phyloP scores from a whole-genome alignment of 2,797 vertebrate genomes.

The Ctenochaetus hawaiiensis region DNA sequence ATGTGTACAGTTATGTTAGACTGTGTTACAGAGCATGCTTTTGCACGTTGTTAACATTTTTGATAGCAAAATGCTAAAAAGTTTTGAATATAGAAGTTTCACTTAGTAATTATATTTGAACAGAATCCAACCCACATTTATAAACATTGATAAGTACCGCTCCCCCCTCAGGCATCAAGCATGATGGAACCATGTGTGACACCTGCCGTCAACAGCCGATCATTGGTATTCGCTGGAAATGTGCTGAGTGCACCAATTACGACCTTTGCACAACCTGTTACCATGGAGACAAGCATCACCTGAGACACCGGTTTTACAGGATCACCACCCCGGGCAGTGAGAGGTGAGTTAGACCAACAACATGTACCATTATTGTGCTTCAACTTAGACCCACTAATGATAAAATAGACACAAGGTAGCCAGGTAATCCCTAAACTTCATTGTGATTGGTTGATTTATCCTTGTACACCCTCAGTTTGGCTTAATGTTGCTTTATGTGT shows the following conservation, averaged over 20 bases:
- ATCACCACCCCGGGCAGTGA: conserved; percentile 99
- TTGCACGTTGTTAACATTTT: neutral
- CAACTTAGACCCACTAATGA: conserved; percentile 1
- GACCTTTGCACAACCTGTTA: conserved; percentile 99
- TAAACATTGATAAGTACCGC: conserved; percentile 13
- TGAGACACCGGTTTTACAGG: conserved; percentile 98
- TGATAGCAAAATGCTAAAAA: neutral
- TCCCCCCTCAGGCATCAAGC: conserved; percentile 92
- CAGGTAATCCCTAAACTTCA: conserved; percentile 15
- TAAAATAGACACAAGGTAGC: conserved; percentile 6
- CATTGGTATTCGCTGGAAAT: conserved; percentile 99
- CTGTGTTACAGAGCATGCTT: neutral
- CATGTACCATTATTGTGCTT: conserved; percentile 15
- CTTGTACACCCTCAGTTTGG: conserved; percentile 19
- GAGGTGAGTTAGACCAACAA: conserved; percentile 84
- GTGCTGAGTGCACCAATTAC: conserved; percentile 99
- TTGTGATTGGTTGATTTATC: conserved; percentile 27
- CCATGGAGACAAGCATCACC: conserved; percentile 98
- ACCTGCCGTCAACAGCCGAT: conserved; percentile 99
- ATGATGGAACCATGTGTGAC: conserved; percentile 99
- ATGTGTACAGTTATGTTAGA: neutral
- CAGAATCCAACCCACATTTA: neutral
- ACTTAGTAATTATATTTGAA: neutral
- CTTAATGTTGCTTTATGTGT: conserved; percentile 33
- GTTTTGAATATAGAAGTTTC: neutral